Evolutionary conservation across 2,113 vertebrate species (phyloP).

Genomic region (Erpornis zantholeuca): DNA sequence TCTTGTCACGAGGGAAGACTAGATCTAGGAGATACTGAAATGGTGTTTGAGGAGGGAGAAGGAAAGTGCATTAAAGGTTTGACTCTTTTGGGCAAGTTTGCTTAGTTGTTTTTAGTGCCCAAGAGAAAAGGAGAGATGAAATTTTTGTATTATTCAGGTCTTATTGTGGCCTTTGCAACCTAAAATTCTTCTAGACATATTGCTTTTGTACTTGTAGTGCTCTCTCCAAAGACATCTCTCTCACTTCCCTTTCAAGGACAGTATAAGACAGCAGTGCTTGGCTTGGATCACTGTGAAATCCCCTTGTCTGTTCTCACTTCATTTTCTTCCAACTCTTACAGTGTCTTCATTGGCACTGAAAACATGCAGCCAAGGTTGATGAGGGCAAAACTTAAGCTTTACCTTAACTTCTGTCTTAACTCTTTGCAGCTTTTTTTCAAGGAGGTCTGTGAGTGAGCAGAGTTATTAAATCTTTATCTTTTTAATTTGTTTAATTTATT

Average conservation of each 20-base stretch:
- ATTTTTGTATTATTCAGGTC: not conserved
- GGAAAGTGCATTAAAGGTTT: not conserved
- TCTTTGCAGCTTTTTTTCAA: not conserved
- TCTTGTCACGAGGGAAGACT: not conserved
- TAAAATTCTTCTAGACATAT: not conserved
- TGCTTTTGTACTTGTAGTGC: not conserved
- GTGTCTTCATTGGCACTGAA: not conserved
- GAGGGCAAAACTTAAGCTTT: not conserved
- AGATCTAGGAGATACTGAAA: not conserved
- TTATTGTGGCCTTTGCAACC: not conserved
- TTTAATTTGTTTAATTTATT: not conserved
- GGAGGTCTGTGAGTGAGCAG: not conserved
- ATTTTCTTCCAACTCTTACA: not conserved
- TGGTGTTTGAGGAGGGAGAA: not conserved
- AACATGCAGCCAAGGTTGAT: conserved; percentile 2
- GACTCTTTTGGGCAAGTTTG: not conserved
- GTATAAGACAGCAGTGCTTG: not conserved
- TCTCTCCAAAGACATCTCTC: conserved; percentile 7
- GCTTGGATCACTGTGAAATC: not conserved
- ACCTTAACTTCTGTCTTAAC: not conserved
- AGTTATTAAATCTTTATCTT: not conserved
- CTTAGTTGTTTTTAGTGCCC: not conserved
- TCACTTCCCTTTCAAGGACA: conserved; percentile 4
- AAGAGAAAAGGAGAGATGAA: not conserved
- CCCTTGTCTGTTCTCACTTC: not conserved